Conservation (phyloP, 2,113 vertebrate species). For the Australoheros scitulus region DNA sequence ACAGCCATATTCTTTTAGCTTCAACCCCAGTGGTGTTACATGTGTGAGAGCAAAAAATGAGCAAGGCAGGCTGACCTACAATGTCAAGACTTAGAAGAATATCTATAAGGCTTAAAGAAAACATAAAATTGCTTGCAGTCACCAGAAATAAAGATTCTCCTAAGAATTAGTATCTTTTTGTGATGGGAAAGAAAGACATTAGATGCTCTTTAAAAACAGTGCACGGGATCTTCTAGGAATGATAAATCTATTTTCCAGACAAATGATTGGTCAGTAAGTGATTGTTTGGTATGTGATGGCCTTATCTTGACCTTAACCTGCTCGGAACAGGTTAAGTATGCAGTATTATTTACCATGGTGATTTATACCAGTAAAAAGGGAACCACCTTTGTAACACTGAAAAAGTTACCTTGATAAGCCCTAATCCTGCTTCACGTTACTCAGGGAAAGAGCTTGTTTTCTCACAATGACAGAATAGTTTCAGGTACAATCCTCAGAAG, state of each 20-base stretch:
- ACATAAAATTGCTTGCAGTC: neutral
- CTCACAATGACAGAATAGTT: neutral
- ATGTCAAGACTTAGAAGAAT: neutral
- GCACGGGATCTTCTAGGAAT: neutral
- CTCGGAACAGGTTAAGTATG: neutral
- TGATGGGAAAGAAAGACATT: neutral
- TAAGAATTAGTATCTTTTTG: neutral
- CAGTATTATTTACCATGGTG: too few species aligned
- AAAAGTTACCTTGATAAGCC: neutral
- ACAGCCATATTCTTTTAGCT: neutral
- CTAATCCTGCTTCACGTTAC: neutral
- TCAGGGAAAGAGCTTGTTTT: neutral
- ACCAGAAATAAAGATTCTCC: neutral
- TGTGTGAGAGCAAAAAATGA: neutral
- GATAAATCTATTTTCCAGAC: neutral
- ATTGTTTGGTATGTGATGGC: neutral
- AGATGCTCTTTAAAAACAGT: neutral
- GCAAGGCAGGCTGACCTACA: neutral
- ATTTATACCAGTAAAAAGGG: neutral
- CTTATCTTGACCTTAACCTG: neutral
- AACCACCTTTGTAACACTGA: neutral
- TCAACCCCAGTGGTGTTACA: neutral
- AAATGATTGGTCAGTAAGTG: neutral
- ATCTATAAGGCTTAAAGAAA: neutral
- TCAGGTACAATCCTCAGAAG: neutral